Base-by-base conservation (phyloP, 2,113 vertebrate species). In the Candoia aspera region DNA sequence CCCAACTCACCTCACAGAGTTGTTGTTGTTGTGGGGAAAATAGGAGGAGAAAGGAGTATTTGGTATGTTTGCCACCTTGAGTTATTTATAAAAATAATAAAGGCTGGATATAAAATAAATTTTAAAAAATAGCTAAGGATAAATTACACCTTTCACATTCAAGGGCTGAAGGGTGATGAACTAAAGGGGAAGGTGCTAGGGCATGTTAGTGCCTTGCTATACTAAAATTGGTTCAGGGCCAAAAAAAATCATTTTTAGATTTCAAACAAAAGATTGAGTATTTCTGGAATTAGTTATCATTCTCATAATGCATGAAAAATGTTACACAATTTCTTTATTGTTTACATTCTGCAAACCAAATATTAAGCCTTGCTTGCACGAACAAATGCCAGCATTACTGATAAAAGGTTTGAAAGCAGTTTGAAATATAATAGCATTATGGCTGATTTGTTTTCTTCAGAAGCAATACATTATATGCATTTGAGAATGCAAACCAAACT, bases 401-500 rank as follows among this genome's bases (percentile, higher is more conserved):
- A 21, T 15, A n/a, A 86, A 91, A 86, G 21, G 21, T 54, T 87
- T 15, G 68, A 73, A 79, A 58, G 17, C 6, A n/a, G 33, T 87
- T 73, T 87, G 53, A 57, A 37, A 46, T 68, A 73, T 26, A 58
- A 26, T 29, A 19, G 8, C 42, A 57, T 26, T 73, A n/a, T 57
- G 64, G 3, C 46, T 13, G 17, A 6, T 85, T 90, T 29, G 42
- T 89, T 24, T 59, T 42, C 83, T 2, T 11, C 53, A 8, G 24
- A 46, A 73, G 92, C 73, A 88, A 92, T 59, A 58, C 85, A 58
- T 93, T 11, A 46, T 3, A 79, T 46, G 87, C 73, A 79, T 3
- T 92, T 94, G 33, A 86, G 92, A 91, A 19, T 84, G 87, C 8
- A 73, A 93, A 86, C 91, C 94, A 89, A 60, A 93, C 11, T 90